Evolutionary conservation across 2,113 vertebrate genomes (phyloP).

Genomic region (Ophthalmolycus amberensis): DNA sequence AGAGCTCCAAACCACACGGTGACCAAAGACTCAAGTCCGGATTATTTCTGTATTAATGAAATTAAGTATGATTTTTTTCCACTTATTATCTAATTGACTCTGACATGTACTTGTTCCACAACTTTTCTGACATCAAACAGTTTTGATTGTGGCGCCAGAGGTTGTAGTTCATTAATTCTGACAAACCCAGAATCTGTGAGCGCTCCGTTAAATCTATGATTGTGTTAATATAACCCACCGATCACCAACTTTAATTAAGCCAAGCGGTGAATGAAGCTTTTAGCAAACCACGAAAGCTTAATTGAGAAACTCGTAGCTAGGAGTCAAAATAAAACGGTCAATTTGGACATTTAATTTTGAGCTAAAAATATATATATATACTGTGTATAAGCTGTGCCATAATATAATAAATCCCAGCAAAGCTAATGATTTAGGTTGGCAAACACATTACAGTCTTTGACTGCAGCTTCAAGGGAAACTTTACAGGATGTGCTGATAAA

Average conservation of each 20-base stretch:
- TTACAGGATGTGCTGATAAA: slow-evolving; percentile 45
- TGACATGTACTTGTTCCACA: neutral
- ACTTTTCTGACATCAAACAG: neutral
- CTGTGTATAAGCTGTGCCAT: neutral
- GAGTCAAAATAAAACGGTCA: slow-evolving; percentile 20
- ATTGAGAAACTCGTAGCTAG: slow-evolving; percentile 6
- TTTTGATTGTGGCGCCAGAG: neutral
- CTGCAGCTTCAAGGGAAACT: slow-evolving; percentile 25
- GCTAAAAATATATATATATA: neutral
- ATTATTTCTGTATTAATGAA: neutral
- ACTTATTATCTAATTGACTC: neutral
- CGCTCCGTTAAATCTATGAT: neutral
- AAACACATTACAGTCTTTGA: neutral
- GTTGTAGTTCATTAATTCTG: neutral
- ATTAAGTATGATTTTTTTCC: neutral
- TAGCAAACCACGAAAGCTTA: neutral
- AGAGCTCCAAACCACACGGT: slow-evolving; percentile 35
- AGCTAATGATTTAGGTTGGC: neutral
- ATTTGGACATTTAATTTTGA: slow-evolving; percentile 14
- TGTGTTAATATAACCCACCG: neutral
- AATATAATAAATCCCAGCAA: slow-evolving; percentile 28
- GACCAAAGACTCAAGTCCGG: slow-evolving; percentile 1
- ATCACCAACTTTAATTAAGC: slow-evolving; percentile 11
- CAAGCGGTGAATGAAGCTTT: slow-evolving; percentile 9
- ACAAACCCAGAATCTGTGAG: neutral